Evolutionary conservation across 37 sponge, comb jelly and placozoan species (phyloP), one percentile per base, ranked within the genome.

Genomic region (Lycopodina hypogea): DNA sequence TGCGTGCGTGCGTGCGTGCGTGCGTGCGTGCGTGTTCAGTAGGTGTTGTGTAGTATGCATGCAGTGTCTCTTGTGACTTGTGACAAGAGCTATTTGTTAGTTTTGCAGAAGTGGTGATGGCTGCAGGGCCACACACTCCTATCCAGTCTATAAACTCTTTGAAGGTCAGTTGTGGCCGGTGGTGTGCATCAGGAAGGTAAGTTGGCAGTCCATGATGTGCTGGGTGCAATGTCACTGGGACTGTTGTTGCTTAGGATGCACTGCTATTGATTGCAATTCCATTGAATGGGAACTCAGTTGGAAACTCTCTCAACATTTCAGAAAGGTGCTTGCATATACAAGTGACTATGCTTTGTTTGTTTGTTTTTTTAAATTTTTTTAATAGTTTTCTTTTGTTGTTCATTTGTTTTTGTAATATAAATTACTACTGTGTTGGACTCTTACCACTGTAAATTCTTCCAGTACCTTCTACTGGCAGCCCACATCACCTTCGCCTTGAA

Each of bases 131-230:
- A 8, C 26, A 0, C 55, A 65, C 41, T 73, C 74, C 32, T 81
- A 77, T 29, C 96, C 96, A 21, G 76, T 93, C 22, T 89, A 81
- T 53, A 83, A 86, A 40, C 81, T 95, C 23, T 83, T 82, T 34
- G 78, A 72, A 39, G 96, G 93, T 35, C 83, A 87, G 66, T 63
- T 91, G 26, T 95, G 96, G 96, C 96, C 96, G 3, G 88, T 95
- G 1, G 83, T 95, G 17, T 80, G 84, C 68, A 34, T 93, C 23
- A 65, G 81, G 56, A 52, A 92, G 86, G 93, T 92, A 59, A 58
- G 42, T 65, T 32, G 32, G 21, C 34, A 1, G 48, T 41, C 7
- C 18, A 69, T 34, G 58, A 6, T 52, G 21, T 77, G 2, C 7
- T 40, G n/a, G 19, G 32, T 28, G 33, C 0, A 58, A 29, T 52